Evolutionary conservation across 2,113 vertebrate species (phyloP), one percentile per base, ranked within the genome.

Genomic region (Pseudorasbora parva): DNA sequence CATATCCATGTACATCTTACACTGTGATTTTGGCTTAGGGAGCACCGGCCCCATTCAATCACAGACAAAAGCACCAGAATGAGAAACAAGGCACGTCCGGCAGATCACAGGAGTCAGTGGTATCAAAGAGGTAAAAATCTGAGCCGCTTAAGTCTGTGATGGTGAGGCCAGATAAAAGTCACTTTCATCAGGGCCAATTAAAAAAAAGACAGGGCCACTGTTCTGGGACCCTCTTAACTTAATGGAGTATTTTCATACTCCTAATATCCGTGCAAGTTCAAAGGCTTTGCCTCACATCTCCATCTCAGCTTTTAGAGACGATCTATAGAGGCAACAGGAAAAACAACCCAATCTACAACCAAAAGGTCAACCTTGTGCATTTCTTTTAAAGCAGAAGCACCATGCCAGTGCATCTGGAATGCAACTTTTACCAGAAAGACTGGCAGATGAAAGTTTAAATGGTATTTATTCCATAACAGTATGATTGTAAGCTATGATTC

Each of bases 131-230:
- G 64, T 66, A 78, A 82, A 85, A 88, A 87, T 84, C 82, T 73
- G 30, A 84, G 82, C 47, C 21, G 82, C 82, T 86, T 84, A 30
- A 47, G 85, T 87, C 88, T 93, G 87, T 91, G 91, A 95, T 93
- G 92, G 93, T 88, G n/a, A 76, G 82, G 82, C 54, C 84, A 87
- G 82, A 86, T 85, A 82, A 93, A 93, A 89, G 89, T 87, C 87
- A 89, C 90, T 94, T 94, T 93, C 92, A 94, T 93, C 93, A 93
- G 89, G 84, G 88, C 89, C 91, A 93, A 93, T 93, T 91, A 91
- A 92, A 88, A 92, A 88, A 91, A 88, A 83, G 87, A 92, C 87
- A 89, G 78, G 87, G 85, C 84, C 47, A 81, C 88, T 75, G 82
- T 90, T 91, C 87, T 89, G 81, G 54, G 77, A 89, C 82, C 87